Base-by-base conservation (phyloP, 2,113 vertebrate genomes). In the Zapus hudsonius region DNA sequence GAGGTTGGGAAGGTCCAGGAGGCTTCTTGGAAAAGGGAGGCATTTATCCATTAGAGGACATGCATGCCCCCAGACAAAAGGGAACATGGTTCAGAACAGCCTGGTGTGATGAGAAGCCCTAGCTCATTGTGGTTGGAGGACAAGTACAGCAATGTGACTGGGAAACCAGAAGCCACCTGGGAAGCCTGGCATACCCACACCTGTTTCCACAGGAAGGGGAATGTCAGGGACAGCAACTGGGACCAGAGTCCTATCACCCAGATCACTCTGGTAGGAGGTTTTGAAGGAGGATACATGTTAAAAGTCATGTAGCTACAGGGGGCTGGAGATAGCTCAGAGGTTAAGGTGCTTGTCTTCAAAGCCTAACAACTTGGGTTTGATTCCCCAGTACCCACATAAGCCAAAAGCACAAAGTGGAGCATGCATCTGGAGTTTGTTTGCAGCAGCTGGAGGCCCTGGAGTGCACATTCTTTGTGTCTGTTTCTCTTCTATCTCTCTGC, bases 21-120 rank as follows among this genome's bases (percentile, higher is more conserved):
- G 66, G 22, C 59, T 84, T 91, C 66, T n/a, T 36, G 44, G 70
- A 63, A 44, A n/a, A 64, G 12, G 33, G 44, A 0, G 0, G 29
- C 36, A 5, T 23, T 82, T 87, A 63, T n/a, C 40, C 33, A 20
- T 23, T 38, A 22, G n/a, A 15, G 20, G 38, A 63, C 6, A n/a
- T 19, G 29, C 38, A 44, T 44, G 64, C 25, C 57, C n/a, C 12
- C 52, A 78, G 47, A 55, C 29, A 3, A 29, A 76, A 19, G 10
- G 36, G 25, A 38, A 27, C 33, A 20, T 20, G 3, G 59, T 15
- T 52, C 1, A 0, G 40, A 74, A 36, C 12, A 29, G 55, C 11
- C 27, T 25, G 20, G 6, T 33, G 1, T 3, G 29, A 17, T 0
- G 0, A 36, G 47, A 19, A 38, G 7, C 11, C 9, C 1, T 7